Base-by-base conservation (phyloP, 2,113 vertebrate genomes). In the Silurus asotus region DNA sequence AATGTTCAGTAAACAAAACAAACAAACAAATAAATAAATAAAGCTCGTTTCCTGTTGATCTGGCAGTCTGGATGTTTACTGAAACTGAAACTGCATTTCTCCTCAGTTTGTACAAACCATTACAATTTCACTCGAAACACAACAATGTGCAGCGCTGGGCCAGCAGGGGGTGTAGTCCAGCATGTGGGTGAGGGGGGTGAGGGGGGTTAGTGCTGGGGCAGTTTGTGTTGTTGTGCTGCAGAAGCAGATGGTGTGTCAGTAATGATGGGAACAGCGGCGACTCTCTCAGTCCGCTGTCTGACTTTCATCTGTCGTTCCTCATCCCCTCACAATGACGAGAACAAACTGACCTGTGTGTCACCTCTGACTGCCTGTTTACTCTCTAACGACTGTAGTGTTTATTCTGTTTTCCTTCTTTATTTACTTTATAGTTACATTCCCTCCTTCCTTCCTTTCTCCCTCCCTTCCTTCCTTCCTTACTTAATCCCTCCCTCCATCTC, bases 181-280 rank as follows among this genome's bases (percentile, higher is more conserved):
- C 28, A 37, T 37, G 28, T 37, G 28, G 28, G 28, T 37, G 28
- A 37, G 28, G 28, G 28, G 28, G 28, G 28, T 37, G 28, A 37
- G 28, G 28, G 28, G 28, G 28, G 28, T 37, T 37, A 37, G 28
- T 3, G 70, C 8, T 2, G 25, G 13, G 59, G 81, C 28, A 19
- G 48, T 20, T 28, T 9, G 67, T 55, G 20, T 83, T 72, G 48
- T 72, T 48, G 56, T 83, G 17, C 58, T 28, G 53, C 82, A 72
- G 67, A 72, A 72, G 65, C 65, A 83, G 82, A 83, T 83, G 82
- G 82, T 20, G 65, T 58, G 55, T 83, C 25, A 23, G 17, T 72
- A 69, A 70, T 48, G 53, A 83, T 4, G 28, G 67, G 28, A 58
- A 72, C 25, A 56, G 28, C 45, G 17, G 3, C n/a, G 3, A 6